Evolutionary conservation across 2,113 vertebrate species (phyloP).

Genomic region (Mastomys coucha): DNA sequence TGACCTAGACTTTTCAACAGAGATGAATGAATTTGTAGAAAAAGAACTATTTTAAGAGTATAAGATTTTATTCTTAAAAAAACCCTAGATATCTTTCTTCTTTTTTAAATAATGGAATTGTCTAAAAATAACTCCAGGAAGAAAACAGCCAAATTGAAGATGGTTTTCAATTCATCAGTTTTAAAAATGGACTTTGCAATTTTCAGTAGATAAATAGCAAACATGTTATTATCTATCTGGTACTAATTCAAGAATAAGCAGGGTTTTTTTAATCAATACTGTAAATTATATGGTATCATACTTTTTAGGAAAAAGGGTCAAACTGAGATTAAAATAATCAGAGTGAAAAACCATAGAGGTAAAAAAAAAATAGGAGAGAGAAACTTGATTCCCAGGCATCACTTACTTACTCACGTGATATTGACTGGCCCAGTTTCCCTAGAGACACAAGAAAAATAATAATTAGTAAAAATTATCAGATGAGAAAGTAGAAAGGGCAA

Average conservation of each 20-base stretch:
- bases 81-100: not conserved
- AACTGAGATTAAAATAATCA: not conserved
- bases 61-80: not conserved
- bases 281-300: not conserved
- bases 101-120: not conserved
- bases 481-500: conserved; percentile 10
- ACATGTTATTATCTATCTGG: not conserved
- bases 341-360: not conserved
- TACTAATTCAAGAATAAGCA: conserved; percentile 19
- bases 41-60: not conserved
- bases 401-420: not conserved
- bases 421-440: not conserved
- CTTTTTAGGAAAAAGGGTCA: conserved; percentile 12
- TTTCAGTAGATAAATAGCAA: conserved; percentile 17
- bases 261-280: not conserved
- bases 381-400: not conserved
- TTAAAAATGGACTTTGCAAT: not conserved
- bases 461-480: not conserved
- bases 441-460: conserved; percentile 54
- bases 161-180: not conserved
- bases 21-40: not conserved
- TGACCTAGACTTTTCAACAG: not conserved
- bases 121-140: conserved; percentile 2
- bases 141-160: not conserved
- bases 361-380: not conserved